Percentiles rank a stretch among this genome's conserved stretches.
These are phyloP conservation scores for Cossypha caffra DNA, from an alignment of 2,797 vertebrate genomes.

Conservation along the genomic window DNA sequence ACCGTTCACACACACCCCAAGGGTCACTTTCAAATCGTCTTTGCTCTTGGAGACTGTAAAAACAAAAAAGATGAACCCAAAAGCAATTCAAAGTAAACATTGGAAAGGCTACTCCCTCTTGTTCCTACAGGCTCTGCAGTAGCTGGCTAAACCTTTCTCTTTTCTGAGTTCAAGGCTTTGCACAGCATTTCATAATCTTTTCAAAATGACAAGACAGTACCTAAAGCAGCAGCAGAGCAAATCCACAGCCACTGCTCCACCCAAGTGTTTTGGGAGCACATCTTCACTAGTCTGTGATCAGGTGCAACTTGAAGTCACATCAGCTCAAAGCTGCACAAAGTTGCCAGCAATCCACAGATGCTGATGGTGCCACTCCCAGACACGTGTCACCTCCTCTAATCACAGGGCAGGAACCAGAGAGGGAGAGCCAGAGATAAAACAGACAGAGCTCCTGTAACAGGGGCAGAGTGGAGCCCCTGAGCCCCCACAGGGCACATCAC, in stretches of 20 bases:
- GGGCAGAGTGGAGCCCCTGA: not conserved
- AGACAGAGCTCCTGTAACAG: not conserved
- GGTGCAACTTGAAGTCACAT: not conserved
- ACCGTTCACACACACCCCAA: not conserved
- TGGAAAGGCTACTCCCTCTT: not conserved
- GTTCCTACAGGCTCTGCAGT: not conserved
- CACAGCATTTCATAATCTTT: not conserved
- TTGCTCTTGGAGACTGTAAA: not conserved
- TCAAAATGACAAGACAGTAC: not conserved
- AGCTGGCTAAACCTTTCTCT: not conserved
- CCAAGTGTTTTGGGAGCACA: not conserved
- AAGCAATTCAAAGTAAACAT: not conserved
- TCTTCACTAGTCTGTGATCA: not conserved
- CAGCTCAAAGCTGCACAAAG: not conserved
- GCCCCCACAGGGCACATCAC: not conserved
- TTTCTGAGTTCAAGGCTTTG: not conserved
- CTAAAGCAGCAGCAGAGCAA: not conserved
- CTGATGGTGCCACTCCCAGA: not conserved
- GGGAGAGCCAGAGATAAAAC: not conserved
- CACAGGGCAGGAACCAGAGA: fast-evolving
- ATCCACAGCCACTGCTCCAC: not conserved
- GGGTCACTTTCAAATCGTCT: not conserved
- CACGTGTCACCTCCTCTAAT: fast-evolving
- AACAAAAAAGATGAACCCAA: not conserved
- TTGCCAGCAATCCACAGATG: not conserved